Evolutionary conservation across 2,113 vertebrate species (phyloP).

Genomic region (Martes martes): DNA sequence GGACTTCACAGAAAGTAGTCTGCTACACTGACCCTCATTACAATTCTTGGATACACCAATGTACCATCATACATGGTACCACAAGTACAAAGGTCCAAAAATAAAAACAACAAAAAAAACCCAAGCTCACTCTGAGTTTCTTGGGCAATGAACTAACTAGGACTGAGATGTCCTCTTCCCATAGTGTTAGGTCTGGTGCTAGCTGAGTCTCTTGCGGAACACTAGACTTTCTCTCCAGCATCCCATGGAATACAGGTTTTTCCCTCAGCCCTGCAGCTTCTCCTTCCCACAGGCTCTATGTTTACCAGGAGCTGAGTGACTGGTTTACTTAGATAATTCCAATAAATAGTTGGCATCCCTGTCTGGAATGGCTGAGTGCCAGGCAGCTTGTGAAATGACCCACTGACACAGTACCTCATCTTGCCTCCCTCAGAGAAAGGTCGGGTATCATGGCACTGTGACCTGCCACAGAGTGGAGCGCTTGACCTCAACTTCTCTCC

Average conservation of each 20-base stretch:
- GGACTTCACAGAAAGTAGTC: background rate
- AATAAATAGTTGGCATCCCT: background rate
- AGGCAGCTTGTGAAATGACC: too few species aligned
- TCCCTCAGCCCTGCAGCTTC: background rate
- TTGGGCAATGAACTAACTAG: background rate
- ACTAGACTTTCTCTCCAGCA: too few species aligned
- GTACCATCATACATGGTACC: too few species aligned
- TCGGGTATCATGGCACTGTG: rapidly evolving
- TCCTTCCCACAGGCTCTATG: background rate
- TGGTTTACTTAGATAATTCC: background rate
- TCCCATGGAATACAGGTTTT: background rate
- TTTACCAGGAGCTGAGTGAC: background rate
- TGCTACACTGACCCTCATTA: background rate
- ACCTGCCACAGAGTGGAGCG: background rate
- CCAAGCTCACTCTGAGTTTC: background rate
- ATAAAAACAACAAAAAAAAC: background rate
- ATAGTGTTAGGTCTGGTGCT: too few species aligned
- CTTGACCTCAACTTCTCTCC: background rate
- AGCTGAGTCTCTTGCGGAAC: rapidly evolving
- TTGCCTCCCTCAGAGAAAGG: too few species aligned
- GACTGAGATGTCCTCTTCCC: background rate
- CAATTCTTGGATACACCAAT: too few species aligned
- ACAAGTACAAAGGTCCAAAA: background rate
- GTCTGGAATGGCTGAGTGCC: background rate
- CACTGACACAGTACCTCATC: background rate